These are phyloP conservation scores for Scytalopus superciliaris DNA, from an alignment of 2,113 vertebrate genomes.

Conservation along the genomic window DNA sequence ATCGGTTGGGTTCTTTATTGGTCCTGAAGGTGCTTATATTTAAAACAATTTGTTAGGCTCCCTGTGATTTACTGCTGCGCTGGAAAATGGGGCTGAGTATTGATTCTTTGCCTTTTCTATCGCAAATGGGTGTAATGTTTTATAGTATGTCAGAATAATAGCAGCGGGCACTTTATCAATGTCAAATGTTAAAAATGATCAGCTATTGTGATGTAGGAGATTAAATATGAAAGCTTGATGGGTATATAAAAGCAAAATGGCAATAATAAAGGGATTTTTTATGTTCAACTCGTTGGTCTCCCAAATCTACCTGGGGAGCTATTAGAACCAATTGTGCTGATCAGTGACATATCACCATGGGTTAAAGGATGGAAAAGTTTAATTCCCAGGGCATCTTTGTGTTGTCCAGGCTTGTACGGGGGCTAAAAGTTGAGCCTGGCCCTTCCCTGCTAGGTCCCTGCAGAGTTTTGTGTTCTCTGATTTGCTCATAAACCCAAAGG, in stretches of 20 bases:
- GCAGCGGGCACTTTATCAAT: slow-evolving; percentile 83
- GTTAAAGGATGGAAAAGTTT: slow-evolving; percentile 46
- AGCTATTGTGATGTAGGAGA: slow-evolving; percentile 83
- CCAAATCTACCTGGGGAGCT: slow-evolving; percentile 71
- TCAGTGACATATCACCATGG: slow-evolving; percentile 50
- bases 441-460: background rate
- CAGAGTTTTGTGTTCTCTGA: fast-evolving
- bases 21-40: slow-evolving; percentile 80
- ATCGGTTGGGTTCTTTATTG: slow-evolving; percentile 67
- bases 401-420: background rate
- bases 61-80: slow-evolving; percentile 76
- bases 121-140: slow-evolving; percentile 84
- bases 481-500: fast-evolving
- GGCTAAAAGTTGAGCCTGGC: background rate
- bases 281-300: slow-evolving; percentile 76
- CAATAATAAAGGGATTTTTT: slow-evolving; percentile 83
- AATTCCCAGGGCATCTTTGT: background rate
- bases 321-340: slow-evolving; percentile 61
- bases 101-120: slow-evolving; percentile 85
- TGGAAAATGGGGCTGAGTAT: slow-evolving; percentile 81
- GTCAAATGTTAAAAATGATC: slow-evolving; percentile 87
- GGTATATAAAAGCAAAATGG: slow-evolving; percentile 82
- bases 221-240: slow-evolving; percentile 85
- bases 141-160: slow-evolving; percentile 87
- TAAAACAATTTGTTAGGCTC: slow-evolving; percentile 83